phyloP scores from a whole-genome alignment of 2,113 vertebrate genomes.

The Uropsilus gracilis region DNA sequence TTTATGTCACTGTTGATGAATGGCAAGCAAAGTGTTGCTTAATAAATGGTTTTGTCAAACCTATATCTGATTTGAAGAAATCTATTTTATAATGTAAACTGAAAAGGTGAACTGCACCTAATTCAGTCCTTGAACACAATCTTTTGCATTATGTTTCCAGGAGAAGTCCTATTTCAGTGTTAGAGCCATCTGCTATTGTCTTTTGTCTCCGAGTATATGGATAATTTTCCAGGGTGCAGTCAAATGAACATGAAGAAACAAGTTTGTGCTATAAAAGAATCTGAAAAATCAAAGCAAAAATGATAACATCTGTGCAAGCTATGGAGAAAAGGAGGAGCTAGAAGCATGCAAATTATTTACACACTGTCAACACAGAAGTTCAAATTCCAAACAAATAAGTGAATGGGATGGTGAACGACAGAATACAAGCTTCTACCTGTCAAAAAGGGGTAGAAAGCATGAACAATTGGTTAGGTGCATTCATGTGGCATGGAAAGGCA shows the following conservation, averaged over 20 bases:
- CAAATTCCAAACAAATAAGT: background rate
- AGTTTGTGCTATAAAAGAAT: constrained; percentile 23
- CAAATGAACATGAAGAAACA: constrained; percentile 30
- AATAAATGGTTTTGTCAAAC: constrained; percentile 28
- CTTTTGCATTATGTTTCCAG: constrained; percentile 38
- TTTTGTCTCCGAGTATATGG: constrained; percentile 33
- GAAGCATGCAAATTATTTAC: background rate
- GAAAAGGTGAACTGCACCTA: constrained; percentile 23
- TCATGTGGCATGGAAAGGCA: background rate
- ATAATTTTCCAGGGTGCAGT: constrained; percentile 30
- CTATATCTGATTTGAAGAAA: constrained; percentile 25
- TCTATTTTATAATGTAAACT: background rate
- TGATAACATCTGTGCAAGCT: constrained; percentile 29
- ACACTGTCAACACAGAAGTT: background rate
- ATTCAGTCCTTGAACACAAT: background rate
- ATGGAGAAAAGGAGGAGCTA: background rate
- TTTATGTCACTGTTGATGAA: constrained; percentile 48
- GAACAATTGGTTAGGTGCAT: background rate
- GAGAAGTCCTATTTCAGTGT: constrained; percentile 21
- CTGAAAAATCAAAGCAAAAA: background rate
- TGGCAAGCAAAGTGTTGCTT: background rate
- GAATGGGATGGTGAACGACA: background rate
- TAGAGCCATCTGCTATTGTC: constrained; percentile 8
- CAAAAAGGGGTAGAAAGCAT: background rate
- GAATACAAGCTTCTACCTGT: background rate